Evolutionary conservation across 92 coral and sea anemone genomes (phyloP).

Genomic region (Actinostola sp.): DNA sequence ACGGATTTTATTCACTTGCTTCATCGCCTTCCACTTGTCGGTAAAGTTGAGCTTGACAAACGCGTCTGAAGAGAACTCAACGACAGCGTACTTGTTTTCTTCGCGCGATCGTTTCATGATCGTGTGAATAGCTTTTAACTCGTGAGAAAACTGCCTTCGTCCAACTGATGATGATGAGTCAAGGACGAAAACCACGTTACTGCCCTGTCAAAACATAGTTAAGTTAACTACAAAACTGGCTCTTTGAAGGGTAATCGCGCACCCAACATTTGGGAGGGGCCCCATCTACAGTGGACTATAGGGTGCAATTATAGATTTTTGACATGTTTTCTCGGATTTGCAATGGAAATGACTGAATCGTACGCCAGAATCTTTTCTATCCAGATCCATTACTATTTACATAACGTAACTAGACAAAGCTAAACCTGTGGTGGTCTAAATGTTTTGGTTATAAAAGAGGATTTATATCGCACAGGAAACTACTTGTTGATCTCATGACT

Average conservation of each 20-base stretch:
- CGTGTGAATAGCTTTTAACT: constrained; percentile 51
- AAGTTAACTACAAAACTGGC: background rate
- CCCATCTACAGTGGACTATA: too few species aligned
- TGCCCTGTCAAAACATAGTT: background rate
- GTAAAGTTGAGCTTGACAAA: constrained; percentile 47
- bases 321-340: too few species aligned
- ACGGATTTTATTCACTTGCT: constrained; percentile 13
- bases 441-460: too few species aligned
- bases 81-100: constrained; percentile 49
- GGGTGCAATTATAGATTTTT: background rate
- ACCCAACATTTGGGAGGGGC: background rate
- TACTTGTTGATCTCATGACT: too few species aligned
- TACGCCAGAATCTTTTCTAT: too few species aligned
- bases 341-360: too few species aligned
- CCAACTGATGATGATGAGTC: constrained; percentile 77
- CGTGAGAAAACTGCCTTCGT: constrained; percentile 45
- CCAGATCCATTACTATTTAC: too few species aligned
- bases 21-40: constrained; percentile 34
- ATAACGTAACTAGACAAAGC: too few species aligned
- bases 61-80: constrained; percentile 56
- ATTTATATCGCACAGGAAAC: too few species aligned
- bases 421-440: too few species aligned
- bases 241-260: background rate
- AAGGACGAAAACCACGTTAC: constrained; percentile 59
- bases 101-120: constrained; percentile 55